These are phyloP conservation scores for Aurelia aurita complex sp. Pacific DNA, from an alignment of 30 jellyfish, hydroid and myxozoan species.

Conservation along the genomic window DNA sequence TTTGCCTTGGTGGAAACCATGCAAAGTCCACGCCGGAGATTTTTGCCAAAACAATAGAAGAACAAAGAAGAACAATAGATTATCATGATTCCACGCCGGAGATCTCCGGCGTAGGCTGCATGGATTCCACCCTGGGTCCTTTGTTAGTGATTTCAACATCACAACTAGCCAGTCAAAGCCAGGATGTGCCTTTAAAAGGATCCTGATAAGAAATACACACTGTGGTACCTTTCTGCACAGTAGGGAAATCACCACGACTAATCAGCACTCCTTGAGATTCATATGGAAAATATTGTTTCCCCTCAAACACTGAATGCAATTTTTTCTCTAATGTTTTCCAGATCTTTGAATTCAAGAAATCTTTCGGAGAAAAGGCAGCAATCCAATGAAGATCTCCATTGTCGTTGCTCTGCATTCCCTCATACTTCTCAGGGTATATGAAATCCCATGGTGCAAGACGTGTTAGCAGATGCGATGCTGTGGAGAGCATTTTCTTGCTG, in stretches of 20 bases:
- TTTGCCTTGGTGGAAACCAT: no score
- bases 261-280: conserved; percentile 48
- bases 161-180: no score
- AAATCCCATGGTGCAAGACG: conserved; percentile 65
- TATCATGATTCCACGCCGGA: no score
- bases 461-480: conserved; percentile 16
- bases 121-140: no score
- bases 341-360: conserved; percentile 44
- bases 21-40: no score
- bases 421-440: conserved; percentile 54
- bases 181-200: no score
- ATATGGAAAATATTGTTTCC: conserved; percentile 53
- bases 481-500: conserved; percentile 8
- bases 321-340: conserved; percentile 49
- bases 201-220: no score
- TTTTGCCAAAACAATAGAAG: no score
- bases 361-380: conserved; percentile 57
- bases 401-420: conserved; percentile 49
- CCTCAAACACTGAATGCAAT: conserved; percentile 26
- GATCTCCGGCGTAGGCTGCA: no score
- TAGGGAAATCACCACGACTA: conserved; percentile 80
- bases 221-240: conserved; percentile 56
- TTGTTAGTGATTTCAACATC: no score
- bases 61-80: no score
- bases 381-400: conserved; percentile 72